A percentile compares a stretch with the other conserved stretches of the same genome.
Conservation (phyloP, 2,113 vertebrate species). For the Myiagra hebetior region DNA sequence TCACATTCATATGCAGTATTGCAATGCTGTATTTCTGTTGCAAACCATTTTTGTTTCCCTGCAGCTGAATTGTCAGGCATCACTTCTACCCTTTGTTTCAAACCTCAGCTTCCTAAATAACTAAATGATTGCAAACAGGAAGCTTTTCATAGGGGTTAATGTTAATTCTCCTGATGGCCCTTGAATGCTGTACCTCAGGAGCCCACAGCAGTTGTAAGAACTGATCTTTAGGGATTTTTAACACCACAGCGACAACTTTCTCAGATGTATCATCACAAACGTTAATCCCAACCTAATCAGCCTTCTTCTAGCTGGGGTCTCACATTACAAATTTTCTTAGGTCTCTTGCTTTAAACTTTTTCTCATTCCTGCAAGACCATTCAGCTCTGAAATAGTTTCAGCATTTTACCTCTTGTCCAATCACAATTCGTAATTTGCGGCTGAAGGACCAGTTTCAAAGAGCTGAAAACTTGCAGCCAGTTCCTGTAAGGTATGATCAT, state of each 20-base stretch:
- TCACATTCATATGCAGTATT: background rate
- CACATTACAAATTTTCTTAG: background rate
- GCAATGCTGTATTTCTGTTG: background rate
- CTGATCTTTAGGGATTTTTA: background rate
- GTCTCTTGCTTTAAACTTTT: background rate
- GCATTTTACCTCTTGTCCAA: background rate
- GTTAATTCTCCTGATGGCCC: background rate
- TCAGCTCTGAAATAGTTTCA: background rate
- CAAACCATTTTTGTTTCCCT: background rate
- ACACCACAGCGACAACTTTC: background rate
- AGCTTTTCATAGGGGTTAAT: background rate
- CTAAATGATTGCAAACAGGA: background rate
- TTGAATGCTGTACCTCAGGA: background rate
- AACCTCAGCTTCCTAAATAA: background rate
- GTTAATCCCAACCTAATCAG: background rate
- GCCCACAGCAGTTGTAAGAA: background rate
- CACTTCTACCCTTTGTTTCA: background rate
- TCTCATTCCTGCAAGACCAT: background rate
- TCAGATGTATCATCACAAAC: background rate
- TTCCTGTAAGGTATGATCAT: background rate
- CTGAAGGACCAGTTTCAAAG: background rate
- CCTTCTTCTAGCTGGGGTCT: background rate
- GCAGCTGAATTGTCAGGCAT: background rate
- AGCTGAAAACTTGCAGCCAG: background rate
- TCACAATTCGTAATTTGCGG: background rate